Base-by-base conservation (phyloP, 35 echinoderm and acorn worm species). In the Eucidaris tribuloides region DNA sequence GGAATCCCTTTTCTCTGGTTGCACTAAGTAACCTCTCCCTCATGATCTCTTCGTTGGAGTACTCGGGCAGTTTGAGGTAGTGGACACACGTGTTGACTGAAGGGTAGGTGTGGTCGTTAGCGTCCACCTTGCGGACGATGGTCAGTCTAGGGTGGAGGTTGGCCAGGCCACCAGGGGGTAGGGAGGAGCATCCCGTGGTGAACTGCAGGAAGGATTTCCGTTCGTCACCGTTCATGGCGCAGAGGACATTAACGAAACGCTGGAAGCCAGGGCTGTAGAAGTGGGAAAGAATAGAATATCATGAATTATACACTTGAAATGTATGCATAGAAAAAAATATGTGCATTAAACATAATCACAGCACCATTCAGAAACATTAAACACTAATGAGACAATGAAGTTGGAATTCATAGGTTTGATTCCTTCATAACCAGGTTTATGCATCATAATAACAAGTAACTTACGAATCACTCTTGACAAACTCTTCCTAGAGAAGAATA, bases 41-140 rank as follows among this genome's bases (percentile, higher is more conserved):
- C 76, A 97, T 84, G 64, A 93, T 92, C n/a, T 97, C 86, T 59
- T 97, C 94, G 4, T 58, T 88, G 37, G 94, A 89, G 78, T 97
- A 97, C 77, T 92, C 90, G 0, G 94, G 94, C 44, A 97, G 86
- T 63, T 97, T 97, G 57, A 97, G 64, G 56, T 97, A 97, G 57
- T 97, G 94, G 36, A 97, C 94, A 30, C 94, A 97, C 29, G 94
- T 97, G 43, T 97, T 97, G 62, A 97, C 94, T 7, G 94, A 97
- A 4, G 94, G 94, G 62, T 97, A 97, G 48, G 94, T 97, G 79
- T 88, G 70, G 70, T 97, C 90, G 27, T 92, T 91, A 36, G 94
- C 94, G 15, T 97, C 94, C 22, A 97, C 90, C 62, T 97, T 97
- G 31, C 94, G 94, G 71, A 97, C 94, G 24, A 97, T 86, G 29